These are phyloP conservation scores for Mimumesa dahlbomi DNA, from an alignment of 2,888 invertebrate genomes.

Conservation along the genomic window DNA sequence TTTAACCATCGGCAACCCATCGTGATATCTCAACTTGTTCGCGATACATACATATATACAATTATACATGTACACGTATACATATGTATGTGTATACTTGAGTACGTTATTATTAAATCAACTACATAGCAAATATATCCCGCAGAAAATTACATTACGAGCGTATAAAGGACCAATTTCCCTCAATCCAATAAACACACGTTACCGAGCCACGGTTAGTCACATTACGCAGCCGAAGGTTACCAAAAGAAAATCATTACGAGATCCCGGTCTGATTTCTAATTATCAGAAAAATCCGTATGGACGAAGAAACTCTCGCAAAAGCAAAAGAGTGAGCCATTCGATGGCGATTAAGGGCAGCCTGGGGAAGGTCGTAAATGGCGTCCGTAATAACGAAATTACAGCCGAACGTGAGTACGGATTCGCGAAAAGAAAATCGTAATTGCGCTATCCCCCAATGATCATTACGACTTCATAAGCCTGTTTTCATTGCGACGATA, in stretches of 20 bases:
- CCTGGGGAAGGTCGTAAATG: background rate
- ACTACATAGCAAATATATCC: too few relatives aligned
- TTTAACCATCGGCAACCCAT: too few relatives aligned
- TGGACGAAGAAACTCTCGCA: background rate
- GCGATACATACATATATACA: too few relatives aligned
- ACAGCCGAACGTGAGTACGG: background rate
- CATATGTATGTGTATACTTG: too few relatives aligned
- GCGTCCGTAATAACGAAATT: slow-evolving; percentile 6
- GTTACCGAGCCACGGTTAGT: background rate
- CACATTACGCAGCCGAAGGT: too few relatives aligned
- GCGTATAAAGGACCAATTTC: too few relatives aligned
- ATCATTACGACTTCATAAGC: slow-evolving; percentile 5
- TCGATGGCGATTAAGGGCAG: slow-evolving; percentile 12
- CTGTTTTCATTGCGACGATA: background rate
- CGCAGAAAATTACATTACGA: too few relatives aligned
- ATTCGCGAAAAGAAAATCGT: slow-evolving; percentile 9
- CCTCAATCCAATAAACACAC: background rate
- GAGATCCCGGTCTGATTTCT: too few relatives aligned
- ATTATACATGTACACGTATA: too few relatives aligned
- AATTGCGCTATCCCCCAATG: slow-evolving; percentile 5
- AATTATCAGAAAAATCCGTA: background rate
- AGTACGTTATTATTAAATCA: too few relatives aligned
- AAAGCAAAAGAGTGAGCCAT: background rate
- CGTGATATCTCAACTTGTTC: too few relatives aligned
- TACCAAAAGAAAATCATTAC: too few relatives aligned